Conservation (phyloP, 2,113 vertebrate species). For the Coregonus clupeaformis region DNA sequence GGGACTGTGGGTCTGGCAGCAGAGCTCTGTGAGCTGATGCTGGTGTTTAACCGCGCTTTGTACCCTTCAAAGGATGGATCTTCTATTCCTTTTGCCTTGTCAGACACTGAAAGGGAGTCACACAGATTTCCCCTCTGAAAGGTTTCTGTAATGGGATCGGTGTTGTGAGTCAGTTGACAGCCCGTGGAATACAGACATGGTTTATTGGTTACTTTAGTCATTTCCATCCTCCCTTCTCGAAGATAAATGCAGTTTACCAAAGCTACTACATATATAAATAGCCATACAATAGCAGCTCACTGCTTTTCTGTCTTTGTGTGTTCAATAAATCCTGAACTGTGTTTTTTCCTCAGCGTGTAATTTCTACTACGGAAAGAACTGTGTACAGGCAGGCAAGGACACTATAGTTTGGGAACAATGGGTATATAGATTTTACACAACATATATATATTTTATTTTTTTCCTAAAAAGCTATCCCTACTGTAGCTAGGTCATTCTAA, state of each 20-base stretch:
- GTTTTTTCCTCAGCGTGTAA: slow-evolving; percentile 20
- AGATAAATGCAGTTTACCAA: slow-evolving; percentile 6
- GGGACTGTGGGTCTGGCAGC: background rate
- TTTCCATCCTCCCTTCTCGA: slow-evolving; percentile 68
- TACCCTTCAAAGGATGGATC: background rate
- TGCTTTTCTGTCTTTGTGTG: slow-evolving; percentile 47
- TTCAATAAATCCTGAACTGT: slow-evolving; percentile 55
- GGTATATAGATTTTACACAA: slow-evolving; percentile 62
- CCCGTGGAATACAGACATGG: slow-evolving; percentile 24
- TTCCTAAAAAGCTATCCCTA: slow-evolving; percentile 58
- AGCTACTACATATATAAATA: no score
- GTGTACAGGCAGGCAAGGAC: slow-evolving; percentile 50
- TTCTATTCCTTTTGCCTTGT: background rate
- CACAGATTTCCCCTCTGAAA: background rate
- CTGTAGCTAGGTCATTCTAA: slow-evolving; percentile 45
- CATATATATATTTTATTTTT: slow-evolving; percentile 57
- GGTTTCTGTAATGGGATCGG: background rate
- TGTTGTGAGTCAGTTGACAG: background rate
- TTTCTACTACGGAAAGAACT: slow-evolving; percentile 49
- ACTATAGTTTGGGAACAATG: slow-evolving; percentile 48
- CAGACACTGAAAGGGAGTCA: background rate
- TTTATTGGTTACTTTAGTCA: slow-evolving; percentile 88
- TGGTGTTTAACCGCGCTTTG: background rate
- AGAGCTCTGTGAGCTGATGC: background rate
- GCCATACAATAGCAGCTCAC: slow-evolving; percentile 68